These are phyloP conservation scores for Ammodytes marinus DNA, from an alignment of 2,113 vertebrate genomes.

Conservation along the genomic window DNA sequence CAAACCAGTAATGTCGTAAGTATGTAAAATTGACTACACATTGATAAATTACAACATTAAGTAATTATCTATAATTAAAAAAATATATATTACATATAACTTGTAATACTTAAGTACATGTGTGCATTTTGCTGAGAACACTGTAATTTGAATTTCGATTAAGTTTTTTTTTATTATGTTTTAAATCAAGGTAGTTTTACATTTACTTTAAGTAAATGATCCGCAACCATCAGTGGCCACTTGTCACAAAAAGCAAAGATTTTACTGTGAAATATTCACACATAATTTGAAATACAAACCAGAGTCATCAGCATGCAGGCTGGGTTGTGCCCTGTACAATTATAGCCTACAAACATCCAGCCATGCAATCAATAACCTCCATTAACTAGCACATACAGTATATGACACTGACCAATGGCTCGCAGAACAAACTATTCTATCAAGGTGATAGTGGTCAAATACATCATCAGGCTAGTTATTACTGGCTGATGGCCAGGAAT, in stretches of 20 bases:
- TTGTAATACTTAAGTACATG: too few species aligned
- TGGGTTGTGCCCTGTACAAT: not conserved
- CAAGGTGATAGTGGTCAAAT: conserved; percentile 36
- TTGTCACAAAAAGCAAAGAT: not conserved
- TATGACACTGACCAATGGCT: conserved; percentile 20
- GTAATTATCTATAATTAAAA: too few species aligned
- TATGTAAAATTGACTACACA: not conserved
- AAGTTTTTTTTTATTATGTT: not conserved
- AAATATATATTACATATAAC: too few species aligned
- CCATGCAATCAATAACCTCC: conserved; percentile 22
- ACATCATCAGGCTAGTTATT: conserved; percentile 50
- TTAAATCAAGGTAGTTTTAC: not conserved
- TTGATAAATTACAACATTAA: not conserved
- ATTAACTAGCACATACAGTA: conserved; percentile 12
- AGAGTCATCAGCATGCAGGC: not conserved
- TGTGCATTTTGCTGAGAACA: too few species aligned
- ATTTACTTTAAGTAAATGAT: not conserved
- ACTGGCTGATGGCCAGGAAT: conserved; percentile 47
- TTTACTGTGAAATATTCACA: not conserved
- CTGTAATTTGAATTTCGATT: not conserved
- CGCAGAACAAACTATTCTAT: conserved; percentile 32
- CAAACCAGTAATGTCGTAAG: too few species aligned
- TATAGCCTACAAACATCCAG: not conserved
- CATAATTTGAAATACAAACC: not conserved
- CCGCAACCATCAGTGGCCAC: not conserved